phyloP scores from a whole-genome alignment of 1,140 invertebrate species.

The Eulimnadia texana region DNA sequence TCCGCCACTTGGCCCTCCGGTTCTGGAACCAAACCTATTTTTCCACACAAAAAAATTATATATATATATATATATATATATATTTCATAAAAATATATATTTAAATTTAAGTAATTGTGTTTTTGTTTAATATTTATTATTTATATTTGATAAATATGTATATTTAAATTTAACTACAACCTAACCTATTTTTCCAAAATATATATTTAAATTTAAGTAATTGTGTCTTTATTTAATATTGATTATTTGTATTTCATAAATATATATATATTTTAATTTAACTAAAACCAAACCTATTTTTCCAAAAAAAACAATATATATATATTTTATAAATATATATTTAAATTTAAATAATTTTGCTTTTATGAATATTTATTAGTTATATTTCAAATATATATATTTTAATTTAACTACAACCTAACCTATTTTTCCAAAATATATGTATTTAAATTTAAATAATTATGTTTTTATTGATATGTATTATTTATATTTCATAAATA shows the following conservation, averaged over 20 bases:
- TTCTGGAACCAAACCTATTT: conserved; percentile 99
- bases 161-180: neutral
- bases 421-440: no score
- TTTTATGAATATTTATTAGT: no score
- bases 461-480: no score
- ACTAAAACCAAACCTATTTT: neutral
- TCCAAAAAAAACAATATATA: no score
- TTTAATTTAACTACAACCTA: no score
- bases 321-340: no score
- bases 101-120: neutral
- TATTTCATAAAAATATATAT: neutral
- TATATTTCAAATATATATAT: no score
- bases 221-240: neutral
- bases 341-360: neutral
- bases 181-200: neutral
- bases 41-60: neutral
- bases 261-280: neutral
- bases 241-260: no score
- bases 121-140: no score
- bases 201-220: neutral
- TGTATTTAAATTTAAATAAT: no score
- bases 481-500: no score
- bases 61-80: neutral
- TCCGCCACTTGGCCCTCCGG: conserved; percentile 92
- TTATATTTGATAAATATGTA: no score